phyloP scores from a whole-genome alignment of 1,140 invertebrate species.

The Triops cancriformis region DNA sequence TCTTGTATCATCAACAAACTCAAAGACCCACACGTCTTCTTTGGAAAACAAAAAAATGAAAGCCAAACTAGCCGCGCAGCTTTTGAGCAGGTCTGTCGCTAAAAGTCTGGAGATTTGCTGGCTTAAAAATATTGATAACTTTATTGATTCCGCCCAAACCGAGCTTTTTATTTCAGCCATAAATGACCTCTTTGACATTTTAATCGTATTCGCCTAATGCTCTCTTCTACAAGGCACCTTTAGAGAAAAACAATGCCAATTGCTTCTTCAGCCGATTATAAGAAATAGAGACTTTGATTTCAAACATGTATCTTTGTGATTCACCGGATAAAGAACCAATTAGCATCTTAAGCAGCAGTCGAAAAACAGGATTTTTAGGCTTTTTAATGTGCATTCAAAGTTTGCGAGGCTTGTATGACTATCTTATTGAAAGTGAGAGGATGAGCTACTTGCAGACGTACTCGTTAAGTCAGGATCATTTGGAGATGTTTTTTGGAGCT shows the following conservation, averaged over 20 bases:
- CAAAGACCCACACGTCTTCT: constrained; percentile 34
- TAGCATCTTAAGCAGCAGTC: background rate
- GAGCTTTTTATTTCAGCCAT: background rate
- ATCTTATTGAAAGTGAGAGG: no score
- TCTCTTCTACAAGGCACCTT: background rate
- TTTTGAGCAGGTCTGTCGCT: constrained; percentile 35
- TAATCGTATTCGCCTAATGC: background rate
- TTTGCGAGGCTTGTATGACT: constrained; percentile 33
- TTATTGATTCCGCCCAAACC: background rate
- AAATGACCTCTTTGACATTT: background rate
- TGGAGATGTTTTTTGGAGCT: constrained; percentile 39
- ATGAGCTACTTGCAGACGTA: constrained; percentile 36
- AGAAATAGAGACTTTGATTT: no score
- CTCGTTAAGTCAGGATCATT: constrained; percentile 39
- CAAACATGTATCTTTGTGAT: no score
- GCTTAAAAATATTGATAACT: constrained; percentile 14
- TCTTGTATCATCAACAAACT: constrained; percentile 34
- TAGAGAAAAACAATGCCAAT: background rate
- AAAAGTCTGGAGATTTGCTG: constrained; percentile 33
- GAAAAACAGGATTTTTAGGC: constrained; percentile 32
- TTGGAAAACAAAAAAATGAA: constrained; percentile 36
- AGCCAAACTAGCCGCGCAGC: constrained; percentile 35
- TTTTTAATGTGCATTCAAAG: constrained; percentile 34
- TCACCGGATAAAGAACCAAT: background rate
- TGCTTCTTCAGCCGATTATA: background rate